A percentile compares a stretch with the other conserved stretches of the same genome.
Conservation (phyloP, 2,797 vertebrate species). For the Silurus aristotelis region DNA sequence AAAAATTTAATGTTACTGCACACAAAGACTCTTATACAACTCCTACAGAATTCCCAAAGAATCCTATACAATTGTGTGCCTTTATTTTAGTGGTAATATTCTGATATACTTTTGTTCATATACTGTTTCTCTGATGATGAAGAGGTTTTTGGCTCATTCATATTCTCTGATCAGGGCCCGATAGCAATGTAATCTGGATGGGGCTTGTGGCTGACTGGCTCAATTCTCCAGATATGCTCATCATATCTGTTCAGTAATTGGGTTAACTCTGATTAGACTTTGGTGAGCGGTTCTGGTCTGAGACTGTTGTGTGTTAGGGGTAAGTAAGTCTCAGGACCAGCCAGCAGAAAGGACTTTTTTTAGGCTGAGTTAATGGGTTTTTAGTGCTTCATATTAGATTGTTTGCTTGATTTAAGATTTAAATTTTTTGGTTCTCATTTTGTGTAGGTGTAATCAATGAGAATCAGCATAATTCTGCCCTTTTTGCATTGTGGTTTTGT, state of each 20-base stretch:
- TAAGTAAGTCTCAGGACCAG: not conserved
- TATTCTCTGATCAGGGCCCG: not conserved
- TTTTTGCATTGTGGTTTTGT: conserved; percentile 51
- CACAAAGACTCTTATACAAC: no score
- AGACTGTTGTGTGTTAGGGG: not conserved
- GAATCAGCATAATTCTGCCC: not conserved
- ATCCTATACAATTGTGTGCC: no score
- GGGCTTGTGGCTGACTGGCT: not conserved
- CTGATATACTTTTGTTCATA: no score
- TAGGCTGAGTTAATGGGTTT: not conserved
- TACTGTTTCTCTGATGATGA: no score
- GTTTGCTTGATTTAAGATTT: not conserved
- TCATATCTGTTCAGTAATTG: not conserved
- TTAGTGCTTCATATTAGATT: not conserved
- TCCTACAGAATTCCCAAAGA: no score
- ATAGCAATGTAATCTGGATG: not conserved
- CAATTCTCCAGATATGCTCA: not conserved
- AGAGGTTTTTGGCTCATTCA: no score
- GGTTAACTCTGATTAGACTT: not conserved
- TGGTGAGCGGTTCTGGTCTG: not conserved
- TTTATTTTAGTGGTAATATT: no score
- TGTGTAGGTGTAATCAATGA: not conserved
- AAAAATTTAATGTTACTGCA: no score
- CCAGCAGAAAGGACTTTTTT: not conserved
- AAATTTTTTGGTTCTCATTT: not conserved